phyloP scores from a whole-genome alignment of 2,113 vertebrate species.

The Trogon melanurus region DNA sequence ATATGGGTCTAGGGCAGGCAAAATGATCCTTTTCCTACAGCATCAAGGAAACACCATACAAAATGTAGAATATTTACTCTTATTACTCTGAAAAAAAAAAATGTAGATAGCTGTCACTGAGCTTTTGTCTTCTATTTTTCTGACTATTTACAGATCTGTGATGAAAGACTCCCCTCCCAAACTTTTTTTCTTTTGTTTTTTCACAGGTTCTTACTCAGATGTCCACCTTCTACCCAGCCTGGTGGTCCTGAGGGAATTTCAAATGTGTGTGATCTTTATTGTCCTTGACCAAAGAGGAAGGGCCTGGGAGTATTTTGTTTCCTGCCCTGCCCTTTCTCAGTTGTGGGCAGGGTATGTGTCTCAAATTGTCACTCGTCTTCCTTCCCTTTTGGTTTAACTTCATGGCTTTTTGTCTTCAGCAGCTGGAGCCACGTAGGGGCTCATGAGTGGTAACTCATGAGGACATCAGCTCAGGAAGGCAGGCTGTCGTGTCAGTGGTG shows the following conservation, averaged over 20 bases:
- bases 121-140: neutral
- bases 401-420: neutral
- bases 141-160: neutral
- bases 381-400: neutral
- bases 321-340: neutral
- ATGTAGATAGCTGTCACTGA: neutral
- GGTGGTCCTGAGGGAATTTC: neutral
- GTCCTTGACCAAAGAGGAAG: constrained; percentile 16
- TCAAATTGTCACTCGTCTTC: neutral
- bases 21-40: neutral
- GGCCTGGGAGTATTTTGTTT: neutral
- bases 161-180: neutral
- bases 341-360: neutral
- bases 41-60: neutral
- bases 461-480: neutral
- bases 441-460: neutral
- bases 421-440: neutral
- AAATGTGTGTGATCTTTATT: neutral
- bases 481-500: neutral
- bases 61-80: neutral
- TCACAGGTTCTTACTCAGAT: neutral
- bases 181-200: neutral
- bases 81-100: neutral
- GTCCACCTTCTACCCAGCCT: neutral
- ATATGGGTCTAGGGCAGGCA: neutral